phyloP scores from a whole-genome alignment of 2,797 vertebrate genomes.

The Danio jaintianensis region DNA sequence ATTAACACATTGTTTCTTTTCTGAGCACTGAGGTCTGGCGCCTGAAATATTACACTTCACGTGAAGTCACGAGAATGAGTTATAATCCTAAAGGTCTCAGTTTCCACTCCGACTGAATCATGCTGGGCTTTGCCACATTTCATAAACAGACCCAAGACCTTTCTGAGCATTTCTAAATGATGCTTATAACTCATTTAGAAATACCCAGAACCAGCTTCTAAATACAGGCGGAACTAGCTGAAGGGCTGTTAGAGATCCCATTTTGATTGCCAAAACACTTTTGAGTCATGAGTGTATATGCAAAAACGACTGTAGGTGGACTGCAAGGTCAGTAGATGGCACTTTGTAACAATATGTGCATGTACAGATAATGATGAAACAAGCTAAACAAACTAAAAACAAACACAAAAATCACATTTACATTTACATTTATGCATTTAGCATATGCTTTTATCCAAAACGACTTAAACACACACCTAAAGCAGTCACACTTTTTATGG shows the following conservation, averaged over 20 bases:
- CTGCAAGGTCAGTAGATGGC: too few relatives aligned
- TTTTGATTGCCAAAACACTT: background rate
- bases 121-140: conserved; percentile 27
- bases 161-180: conserved; percentile 12
- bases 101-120: conserved; percentile 21
- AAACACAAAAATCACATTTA: too few relatives aligned
- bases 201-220: conserved; percentile 17
- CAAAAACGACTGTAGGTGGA: too few relatives aligned
- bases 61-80: conserved; percentile 58
- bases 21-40: conserved; percentile 10
- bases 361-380: too few relatives aligned
- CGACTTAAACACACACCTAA: too few relatives aligned
- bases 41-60: conserved; percentile 68
- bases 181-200: conserved; percentile 31
- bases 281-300: too few relatives aligned
- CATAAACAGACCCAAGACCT: conserved; percentile 46
- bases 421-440: too few relatives aligned
- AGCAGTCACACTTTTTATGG: too few relatives aligned
- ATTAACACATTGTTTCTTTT: conserved; percentile 23
- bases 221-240: background rate
- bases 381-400: too few relatives aligned
- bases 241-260: background rate
- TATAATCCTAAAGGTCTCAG: conserved; percentile 21
- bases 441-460: too few relatives aligned
- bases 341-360: too few relatives aligned